phyloP scores from a whole-genome alignment of 2,113 vertebrate species.

The Scomber japonicus region DNA sequence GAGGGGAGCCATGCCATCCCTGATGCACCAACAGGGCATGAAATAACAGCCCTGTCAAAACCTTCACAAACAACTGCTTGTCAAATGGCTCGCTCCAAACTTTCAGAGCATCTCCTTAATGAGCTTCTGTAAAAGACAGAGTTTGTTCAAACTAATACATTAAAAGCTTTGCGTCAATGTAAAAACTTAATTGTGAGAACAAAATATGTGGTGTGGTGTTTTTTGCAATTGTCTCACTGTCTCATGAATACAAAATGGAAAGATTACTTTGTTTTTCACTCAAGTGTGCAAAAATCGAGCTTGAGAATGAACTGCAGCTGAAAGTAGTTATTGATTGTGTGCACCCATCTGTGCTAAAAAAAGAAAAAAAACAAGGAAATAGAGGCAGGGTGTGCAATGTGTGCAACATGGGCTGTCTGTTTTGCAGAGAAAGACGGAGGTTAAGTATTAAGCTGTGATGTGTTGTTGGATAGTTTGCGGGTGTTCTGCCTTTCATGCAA shows the following conservation, averaged over 20 bases:
- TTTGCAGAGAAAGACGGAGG: neutral
- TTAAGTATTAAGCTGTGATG: slow-evolving; percentile 9
- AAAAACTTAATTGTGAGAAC: neutral
- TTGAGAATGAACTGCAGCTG: slow-evolving; percentile 27
- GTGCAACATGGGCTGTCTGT: slow-evolving; percentile 8
- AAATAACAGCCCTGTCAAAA: slow-evolving; percentile 48
- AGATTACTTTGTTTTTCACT: slow-evolving; percentile 30
- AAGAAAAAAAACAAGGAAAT: neutral
- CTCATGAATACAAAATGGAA: slow-evolving; percentile 11
- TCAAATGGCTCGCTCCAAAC: slow-evolving; percentile 11
- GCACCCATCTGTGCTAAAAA: slow-evolving; percentile 10
- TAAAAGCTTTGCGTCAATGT: neutral
- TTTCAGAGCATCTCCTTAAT: slow-evolving; percentile 26
- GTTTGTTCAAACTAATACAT: slow-evolving; percentile 1
- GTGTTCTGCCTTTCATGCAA: slow-evolving; percentile 13
- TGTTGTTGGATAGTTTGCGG: slow-evolving; percentile 26
- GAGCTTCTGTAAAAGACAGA: slow-evolving; percentile 11
- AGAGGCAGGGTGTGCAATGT: slow-evolving; percentile 14
- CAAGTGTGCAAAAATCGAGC: slow-evolving; percentile 35
- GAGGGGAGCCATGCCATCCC: slow-evolving; percentile 17
- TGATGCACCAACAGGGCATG: slow-evolving; percentile 34
- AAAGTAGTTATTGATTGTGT: slow-evolving; percentile 45
- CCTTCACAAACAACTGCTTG: slow-evolving; percentile 18
- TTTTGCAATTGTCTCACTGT: neutral
- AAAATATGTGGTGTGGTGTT: slow-evolving; percentile 1